Percentiles rank a stretch among this genome's conserved stretches.
phyloP scores from a whole-genome alignment of 2,797 vertebrate species.

The Anabas testudineus region DNA sequence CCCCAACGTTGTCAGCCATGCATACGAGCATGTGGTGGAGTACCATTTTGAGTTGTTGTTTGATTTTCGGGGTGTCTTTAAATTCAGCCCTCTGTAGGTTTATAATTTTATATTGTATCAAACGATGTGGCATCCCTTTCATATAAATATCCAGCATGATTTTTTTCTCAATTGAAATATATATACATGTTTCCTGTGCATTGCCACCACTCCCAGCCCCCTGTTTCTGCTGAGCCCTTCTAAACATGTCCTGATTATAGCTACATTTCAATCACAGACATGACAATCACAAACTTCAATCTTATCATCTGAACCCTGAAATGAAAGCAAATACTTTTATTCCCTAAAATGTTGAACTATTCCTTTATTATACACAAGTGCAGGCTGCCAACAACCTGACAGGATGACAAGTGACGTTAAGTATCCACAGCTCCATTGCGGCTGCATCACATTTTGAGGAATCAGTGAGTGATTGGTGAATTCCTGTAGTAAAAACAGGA shows the following conservation, averaged over 20 bases:
- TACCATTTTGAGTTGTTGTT: no score
- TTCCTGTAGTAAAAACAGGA: conserved; percentile 46
- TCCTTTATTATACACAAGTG: conserved; percentile 6
- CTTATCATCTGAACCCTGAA: not conserved
- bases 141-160: no score
- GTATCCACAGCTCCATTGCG: conserved; percentile 12
- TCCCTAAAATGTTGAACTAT: conserved; percentile 3
- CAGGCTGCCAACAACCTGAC: not conserved
- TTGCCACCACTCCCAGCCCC: no score
- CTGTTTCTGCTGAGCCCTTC: not conserved
- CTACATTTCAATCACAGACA: not conserved
- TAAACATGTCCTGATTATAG: not conserved
- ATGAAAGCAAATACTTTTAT: conserved; percentile 1
- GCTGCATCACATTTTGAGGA: conserved; percentile 31
- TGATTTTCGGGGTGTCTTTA: no score
- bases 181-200: no score
- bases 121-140: no score
- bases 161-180: no score
- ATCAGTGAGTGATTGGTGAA: conserved; percentile 28
- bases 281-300: not conserved
- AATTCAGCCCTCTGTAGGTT: no score
- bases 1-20: no score
- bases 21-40: no score
- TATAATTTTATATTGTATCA: no score
- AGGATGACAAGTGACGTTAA: not conserved